Base-by-base conservation (phyloP, 2,888 invertebrate species). In the Idaea straminata region DNA sequence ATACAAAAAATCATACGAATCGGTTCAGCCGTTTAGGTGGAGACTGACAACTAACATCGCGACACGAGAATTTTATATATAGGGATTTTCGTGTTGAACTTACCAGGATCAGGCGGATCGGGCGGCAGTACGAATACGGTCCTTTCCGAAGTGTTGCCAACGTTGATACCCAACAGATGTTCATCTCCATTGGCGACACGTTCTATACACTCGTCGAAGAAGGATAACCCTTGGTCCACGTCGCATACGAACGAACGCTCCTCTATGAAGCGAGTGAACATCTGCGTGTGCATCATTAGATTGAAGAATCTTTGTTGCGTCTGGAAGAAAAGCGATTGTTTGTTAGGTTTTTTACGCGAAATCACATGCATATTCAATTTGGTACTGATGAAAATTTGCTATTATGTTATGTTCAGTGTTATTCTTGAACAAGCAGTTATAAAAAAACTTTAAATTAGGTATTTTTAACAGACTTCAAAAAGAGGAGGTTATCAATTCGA, bases 211-310 rank as follows among this genome's bases (percentile, higher is more conserved):
- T 99, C 99, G 87, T 99, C 99, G 83, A 99, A 99, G 81, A 91
- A 92, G 4, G 91, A 98, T 66, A 99, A 92, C 61, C 98, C 98
- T 69, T 98, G 98, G 90, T 99, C 99, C 78, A 97, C 98, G 83
- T 99, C 99, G n/a, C 98, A 98, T 0, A 99, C 98, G 89, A 99
- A 99, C 74, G 99, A 99, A 25, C 99, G 95, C 87, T 99, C 99
- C 88, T 99, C 99, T 71, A 99, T 99, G 88, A 99, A 99, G 63
- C 99, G 95, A 73, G 98, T 98, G 91, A 99, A 99, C 97, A 98
- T 98, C 91, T 99, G 99, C 0, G 99, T 99, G 78, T 96, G 96
- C 94, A 98, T 96, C 83, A 99, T 92, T 74, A 97, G 93, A 47
- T 95, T 95, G 91, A 97, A 99, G 93, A 99, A 99, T 83, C 98